phyloP scores from a whole-genome alignment of 2,888 invertebrate genomes.

The Koerneria pararmatus region DNA sequence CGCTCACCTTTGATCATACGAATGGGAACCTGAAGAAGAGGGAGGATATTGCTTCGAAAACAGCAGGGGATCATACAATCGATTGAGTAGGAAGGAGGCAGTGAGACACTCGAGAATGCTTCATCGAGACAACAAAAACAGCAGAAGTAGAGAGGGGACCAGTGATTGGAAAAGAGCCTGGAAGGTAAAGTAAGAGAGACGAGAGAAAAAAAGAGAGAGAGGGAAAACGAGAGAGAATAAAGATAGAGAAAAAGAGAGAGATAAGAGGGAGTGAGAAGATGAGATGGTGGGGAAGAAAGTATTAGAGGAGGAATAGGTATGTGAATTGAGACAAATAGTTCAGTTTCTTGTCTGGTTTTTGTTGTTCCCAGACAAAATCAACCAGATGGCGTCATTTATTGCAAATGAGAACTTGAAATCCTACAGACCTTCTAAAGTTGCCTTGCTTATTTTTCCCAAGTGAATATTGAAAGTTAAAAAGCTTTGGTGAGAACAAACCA shows the following conservation, averaged over 20 bases:
- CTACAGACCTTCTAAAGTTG: no score
- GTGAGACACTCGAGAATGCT: not conserved
- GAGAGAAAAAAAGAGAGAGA: constrained; percentile 8
- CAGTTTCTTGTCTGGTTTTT: no score
- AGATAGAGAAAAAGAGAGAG: not conserved
- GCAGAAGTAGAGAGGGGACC: not conserved
- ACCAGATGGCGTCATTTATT: no score
- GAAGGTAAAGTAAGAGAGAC: not conserved
- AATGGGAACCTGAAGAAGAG: constrained; percentile 37
- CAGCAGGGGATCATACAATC: not conserved
- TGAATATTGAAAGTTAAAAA: no score
- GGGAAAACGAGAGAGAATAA: not conserved
- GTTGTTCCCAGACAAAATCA: no score
- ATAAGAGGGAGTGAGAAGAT: not conserved
- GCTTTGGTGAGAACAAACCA: no score
- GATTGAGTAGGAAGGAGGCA: not conserved
- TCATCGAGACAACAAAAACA: not conserved
- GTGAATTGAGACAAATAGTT: not conserved
- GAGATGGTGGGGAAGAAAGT: not conserved
- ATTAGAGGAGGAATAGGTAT: not conserved
- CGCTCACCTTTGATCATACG: constrained; percentile 54
- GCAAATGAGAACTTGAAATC: no score
- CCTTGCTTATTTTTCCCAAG: no score
- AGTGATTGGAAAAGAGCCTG: not conserved
- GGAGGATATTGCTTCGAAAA: not conserved